Evolutionary conservation across 2,888 invertebrate species (phyloP), one percentile per base, ranked within the genome.

Genomic region (Macrophya annulata): DNA sequence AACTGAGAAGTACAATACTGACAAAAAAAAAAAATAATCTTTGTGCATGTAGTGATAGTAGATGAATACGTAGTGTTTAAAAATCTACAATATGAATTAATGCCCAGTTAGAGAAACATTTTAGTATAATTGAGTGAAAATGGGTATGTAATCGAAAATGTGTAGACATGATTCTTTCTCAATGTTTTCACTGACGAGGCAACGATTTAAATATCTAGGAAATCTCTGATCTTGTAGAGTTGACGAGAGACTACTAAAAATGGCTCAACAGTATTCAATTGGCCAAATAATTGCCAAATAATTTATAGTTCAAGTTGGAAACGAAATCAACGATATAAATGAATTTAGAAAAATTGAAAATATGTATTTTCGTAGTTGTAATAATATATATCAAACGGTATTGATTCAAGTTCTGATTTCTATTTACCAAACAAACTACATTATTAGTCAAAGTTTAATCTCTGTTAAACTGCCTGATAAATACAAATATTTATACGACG

Each of bases 1-100:
- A 43, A 86, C 51, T 37, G 77, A 51, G 72, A 48, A 62, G 45
- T 84, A 84, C 21, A 84, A 84, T 84, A 17, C 45, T 76, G 81
- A 81, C 62, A 74, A 74, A n/a, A 17, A 74, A 74, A 43, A 45
- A 12, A 37, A 81, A 62, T 43, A 9, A 81, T 81, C 10, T 62
- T 31, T 48, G 21, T 62, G 79, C 62, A 81, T 81, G 79, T 43
- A 81, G 62, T n/a, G 40, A 81, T 40, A 43, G 17, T 77, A 77
- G 77, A 51, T 77, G 10, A 48, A 77, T 77, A 51, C 45, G 25
- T 77, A 77, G 77, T 37, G 55, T 77, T 77, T 77, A 77, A 55
- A 45, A 45, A 9, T 45, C 25, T 25, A 10, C 10, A 21, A 45
- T 51, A 77, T 51, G 15, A 31, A 77, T 15, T 31, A 37, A 51